These are phyloP conservation scores for Cryptoprocta ferox DNA, from an alignment of 2,797 vertebrate genomes.

Conservation along the genomic window DNA sequence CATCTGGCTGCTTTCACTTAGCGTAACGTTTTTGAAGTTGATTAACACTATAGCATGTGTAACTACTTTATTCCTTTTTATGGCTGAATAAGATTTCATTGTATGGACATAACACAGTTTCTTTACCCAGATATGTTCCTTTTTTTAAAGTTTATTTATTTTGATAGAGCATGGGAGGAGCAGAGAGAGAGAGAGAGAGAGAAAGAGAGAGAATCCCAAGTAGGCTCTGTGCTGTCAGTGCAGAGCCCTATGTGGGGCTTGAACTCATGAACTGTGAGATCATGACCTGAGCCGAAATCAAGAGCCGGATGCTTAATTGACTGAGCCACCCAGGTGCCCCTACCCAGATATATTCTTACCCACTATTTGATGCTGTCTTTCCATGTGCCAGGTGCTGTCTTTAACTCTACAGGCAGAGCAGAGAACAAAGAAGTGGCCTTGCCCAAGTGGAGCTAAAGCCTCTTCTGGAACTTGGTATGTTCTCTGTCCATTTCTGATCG, in stretches of 20 bases:
- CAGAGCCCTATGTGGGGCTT: too few species aligned
- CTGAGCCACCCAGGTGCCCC: too few species aligned
- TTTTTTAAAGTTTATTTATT: too few species aligned
- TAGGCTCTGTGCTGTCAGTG: too few species aligned
- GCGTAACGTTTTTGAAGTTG: background rate
- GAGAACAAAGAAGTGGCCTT: background rate
- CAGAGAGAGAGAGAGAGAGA: too few species aligned
- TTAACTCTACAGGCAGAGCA: background rate
- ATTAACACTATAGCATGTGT: background rate
- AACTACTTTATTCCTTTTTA: background rate
- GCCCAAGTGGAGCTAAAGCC: background rate
- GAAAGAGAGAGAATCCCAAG: too few species aligned
- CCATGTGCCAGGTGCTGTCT: background rate
- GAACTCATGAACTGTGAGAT: too few species aligned
- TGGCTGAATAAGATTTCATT: background rate
- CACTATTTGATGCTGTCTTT: background rate
- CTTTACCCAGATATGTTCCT: background rate
- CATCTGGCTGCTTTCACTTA: background rate
- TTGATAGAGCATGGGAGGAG: too few species aligned
- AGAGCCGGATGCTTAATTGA: too few species aligned
- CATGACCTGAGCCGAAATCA: too few species aligned
- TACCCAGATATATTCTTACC: background rate
- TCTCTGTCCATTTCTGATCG: background rate
- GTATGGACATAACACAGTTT: background rate
- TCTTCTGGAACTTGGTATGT: background rate